Conservation (phyloP, 2,888 invertebrate species). For the Scotopteryx bipunctaria region DNA sequence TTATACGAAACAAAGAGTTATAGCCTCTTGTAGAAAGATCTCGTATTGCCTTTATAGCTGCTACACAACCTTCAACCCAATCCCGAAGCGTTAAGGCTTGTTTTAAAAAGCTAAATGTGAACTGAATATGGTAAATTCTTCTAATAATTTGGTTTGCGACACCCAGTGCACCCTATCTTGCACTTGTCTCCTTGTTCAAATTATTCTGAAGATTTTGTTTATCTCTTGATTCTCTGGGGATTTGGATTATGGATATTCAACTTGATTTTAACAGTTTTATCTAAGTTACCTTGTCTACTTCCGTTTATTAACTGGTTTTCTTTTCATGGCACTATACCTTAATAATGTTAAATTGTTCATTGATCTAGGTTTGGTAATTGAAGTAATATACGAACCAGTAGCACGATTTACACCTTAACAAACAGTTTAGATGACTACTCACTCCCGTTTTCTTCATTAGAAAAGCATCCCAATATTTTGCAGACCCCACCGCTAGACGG, state of each 20-base stretch:
- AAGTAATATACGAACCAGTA: neutral
- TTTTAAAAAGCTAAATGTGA: neutral
- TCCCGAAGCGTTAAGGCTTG: neutral
- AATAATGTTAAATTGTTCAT: too few species aligned
- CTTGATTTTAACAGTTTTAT: neutral
- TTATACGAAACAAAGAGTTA: slow-evolving; percentile 52
- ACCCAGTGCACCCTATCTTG: slow-evolving; percentile 42
- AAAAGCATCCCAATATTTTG: too few species aligned
- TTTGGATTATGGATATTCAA: slow-evolving; percentile 13
- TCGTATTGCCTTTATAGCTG: slow-evolving; percentile 33
- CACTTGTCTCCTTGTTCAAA: slow-evolving; percentile 39
- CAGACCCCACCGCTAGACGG: too few species aligned
- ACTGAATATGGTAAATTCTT: slow-evolving; percentile 30
- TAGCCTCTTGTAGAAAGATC: slow-evolving; percentile 40
- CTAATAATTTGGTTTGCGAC: slow-evolving; percentile 49
- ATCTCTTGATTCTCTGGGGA: slow-evolving; percentile 11
- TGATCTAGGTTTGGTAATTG: too few species aligned
- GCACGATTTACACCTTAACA: too few species aligned
- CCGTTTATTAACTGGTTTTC: too few species aligned
- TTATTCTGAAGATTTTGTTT: slow-evolving; percentile 38
- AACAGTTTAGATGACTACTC: too few species aligned
- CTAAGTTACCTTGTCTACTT: too few species aligned
- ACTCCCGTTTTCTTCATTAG: too few species aligned
- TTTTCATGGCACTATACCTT: too few species aligned
- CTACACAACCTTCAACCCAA: slow-evolving; percentile 26